phyloP scores from a whole-genome alignment of 2,113 vertebrate species.

The Rynchops niger region DNA sequence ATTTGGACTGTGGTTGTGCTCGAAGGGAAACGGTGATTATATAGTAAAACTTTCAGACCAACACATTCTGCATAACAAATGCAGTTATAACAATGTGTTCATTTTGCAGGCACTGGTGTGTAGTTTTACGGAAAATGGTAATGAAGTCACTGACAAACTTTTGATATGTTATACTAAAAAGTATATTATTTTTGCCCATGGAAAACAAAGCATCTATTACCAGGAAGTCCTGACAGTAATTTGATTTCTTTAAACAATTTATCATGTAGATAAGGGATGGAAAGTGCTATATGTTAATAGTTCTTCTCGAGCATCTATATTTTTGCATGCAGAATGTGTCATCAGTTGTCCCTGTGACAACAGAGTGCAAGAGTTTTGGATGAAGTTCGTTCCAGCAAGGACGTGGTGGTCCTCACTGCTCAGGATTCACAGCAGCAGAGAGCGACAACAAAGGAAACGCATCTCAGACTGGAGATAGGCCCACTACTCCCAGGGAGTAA shows the following conservation, averaged over 20 bases:
- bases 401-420: background rate
- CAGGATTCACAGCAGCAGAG: background rate
- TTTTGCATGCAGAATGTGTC: slow-evolving; percentile 6
- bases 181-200: background rate
- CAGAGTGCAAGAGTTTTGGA: background rate
- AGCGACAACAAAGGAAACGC: background rate
- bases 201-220: background rate
- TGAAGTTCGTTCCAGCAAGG: background rate
- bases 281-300: background rate
- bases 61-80: background rate
- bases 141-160: background rate
- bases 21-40: background rate
- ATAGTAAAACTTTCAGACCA: background rate
- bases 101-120: background rate
- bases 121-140: background rate
- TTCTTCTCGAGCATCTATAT: background rate
- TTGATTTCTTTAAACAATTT: background rate
- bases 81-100: background rate
- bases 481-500: background rate
- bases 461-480: background rate
- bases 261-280: background rate
- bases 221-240: background rate
- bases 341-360: background rate
- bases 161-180: background rate
- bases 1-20: background rate